These are phyloP conservation scores for Nasonia vitripennis DNA, from an alignment of 1,140 invertebrate genomes.

Conservation along the genomic window DNA sequence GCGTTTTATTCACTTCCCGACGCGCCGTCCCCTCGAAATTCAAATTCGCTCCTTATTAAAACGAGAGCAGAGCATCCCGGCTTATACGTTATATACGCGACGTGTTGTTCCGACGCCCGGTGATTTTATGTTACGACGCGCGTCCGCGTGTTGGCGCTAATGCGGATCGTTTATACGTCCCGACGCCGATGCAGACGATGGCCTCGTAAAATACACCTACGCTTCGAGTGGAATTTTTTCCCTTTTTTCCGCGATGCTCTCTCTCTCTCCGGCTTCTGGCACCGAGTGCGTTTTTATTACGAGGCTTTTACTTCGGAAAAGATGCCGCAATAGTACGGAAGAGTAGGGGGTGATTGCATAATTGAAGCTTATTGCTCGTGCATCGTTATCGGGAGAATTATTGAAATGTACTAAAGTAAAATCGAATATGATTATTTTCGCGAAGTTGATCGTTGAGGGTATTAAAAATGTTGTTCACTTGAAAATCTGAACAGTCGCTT, in stretches of 20 bases:
- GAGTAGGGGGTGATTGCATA: too few relatives aligned
- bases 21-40: neutral
- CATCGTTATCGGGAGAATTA: too few relatives aligned
- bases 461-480: too few relatives aligned
- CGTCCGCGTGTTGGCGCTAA: neutral
- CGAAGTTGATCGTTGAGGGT: too few relatives aligned
- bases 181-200: neutral
- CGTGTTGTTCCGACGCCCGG: slow-evolving; percentile 3
- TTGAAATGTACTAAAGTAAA: too few relatives aligned
- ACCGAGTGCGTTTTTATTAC: too few relatives aligned
- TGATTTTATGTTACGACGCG: neutral
- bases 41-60: slow-evolving; percentile 8
- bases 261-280: neutral
- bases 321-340: too few relatives aligned
- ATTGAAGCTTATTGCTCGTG: too few relatives aligned
- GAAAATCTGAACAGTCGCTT: too few relatives aligned
- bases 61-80: neutral
- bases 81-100: neutral
- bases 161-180: slow-evolving; percentile 3
- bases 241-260: neutral
- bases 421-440: too few relatives aligned
- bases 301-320: too few relatives aligned
- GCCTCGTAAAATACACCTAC: slow-evolving; percentile 4
- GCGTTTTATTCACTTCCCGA: slow-evolving; percentile 3
- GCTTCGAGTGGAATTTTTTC: neutral